Percentiles rank a stretch among this genome's conserved stretches.
Conservation (phyloP, 1,140 invertebrate species). For the Hermetia illucens region DNA sequence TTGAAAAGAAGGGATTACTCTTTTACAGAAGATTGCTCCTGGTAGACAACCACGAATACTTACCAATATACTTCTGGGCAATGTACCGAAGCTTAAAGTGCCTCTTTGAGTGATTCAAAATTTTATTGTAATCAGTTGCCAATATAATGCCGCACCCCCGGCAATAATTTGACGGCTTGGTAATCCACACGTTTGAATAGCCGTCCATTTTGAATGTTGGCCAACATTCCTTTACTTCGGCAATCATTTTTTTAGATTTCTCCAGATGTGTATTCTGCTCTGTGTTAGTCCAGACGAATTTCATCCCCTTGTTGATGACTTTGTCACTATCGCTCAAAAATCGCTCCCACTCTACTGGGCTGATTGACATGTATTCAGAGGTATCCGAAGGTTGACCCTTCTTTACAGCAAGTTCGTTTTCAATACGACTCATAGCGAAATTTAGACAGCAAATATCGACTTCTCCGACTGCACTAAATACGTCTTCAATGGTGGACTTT, state of each 20-base stretch:
- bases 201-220: constrained; percentile 60
- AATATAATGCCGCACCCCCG: constrained; percentile 70
- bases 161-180: constrained; percentile 78
- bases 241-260: constrained; percentile 29
- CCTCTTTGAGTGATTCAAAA: constrained; percentile 45
- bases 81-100: constrained; percentile 58
- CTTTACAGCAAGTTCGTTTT: neutral
- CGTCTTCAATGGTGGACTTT: constrained; percentile 30
- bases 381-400: neutral
- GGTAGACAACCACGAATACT: constrained; percentile 8
- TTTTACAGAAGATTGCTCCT: too few species aligned
- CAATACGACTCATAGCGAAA: neutral
- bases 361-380: neutral
- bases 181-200: constrained; percentile 77
- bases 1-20: constrained; percentile 14
- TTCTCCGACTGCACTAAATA: constrained; percentile 32
- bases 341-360: constrained; percentile 49
- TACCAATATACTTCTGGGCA: constrained; percentile 88
- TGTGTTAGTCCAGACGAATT: too few species aligned
- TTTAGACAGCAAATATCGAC: constrained; percentile 12
- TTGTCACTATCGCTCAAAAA: constrained; percentile 40
- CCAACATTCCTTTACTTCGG: constrained; percentile 41
- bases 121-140: constrained; percentile 38
- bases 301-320: too few species aligned
- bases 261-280: too few species aligned